These are phyloP conservation scores for Eunapius fragilis DNA, from an alignment of 37 sponge, comb jelly and placozoan genomes.

Conservation along the genomic window DNA sequence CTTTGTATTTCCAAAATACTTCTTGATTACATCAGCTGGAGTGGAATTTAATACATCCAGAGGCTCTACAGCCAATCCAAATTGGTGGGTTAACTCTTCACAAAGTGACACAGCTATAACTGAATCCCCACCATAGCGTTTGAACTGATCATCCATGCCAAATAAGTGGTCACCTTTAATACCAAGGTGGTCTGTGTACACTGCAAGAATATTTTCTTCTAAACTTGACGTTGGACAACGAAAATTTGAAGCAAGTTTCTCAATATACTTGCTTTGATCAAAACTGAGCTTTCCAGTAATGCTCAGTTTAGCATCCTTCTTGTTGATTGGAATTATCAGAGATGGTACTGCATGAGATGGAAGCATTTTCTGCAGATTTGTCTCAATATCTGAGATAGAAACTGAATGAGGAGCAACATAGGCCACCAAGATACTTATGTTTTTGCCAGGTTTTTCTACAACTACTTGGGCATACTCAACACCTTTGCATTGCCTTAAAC, in stretches of 20 bases:
- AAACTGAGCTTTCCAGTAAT: not conserved
- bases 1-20: not conserved
- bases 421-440: not conserved
- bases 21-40: not conserved
- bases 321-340: not conserved
- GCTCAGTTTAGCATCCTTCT: not conserved
- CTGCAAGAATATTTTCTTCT: not conserved
- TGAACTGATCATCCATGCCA: constrained; percentile 13
- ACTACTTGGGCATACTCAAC: not conserved
- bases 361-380: not conserved
- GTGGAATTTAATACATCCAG: not conserved
- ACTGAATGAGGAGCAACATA: not conserved
- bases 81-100: not conserved
- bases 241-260: not conserved
- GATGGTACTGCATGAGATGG: constrained; percentile 1
- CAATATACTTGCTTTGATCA: not conserved
- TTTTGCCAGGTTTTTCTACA: not conserved
- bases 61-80: not conserved
- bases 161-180: not conserved
- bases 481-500: not conserved
- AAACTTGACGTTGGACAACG: not conserved
- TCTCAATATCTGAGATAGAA: not conserved
- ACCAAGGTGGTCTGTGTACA: not conserved
- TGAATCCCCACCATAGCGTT: not conserved
- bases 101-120: constrained; percentile 1